A percentile compares a stretch with the other conserved stretches of the same genome.
phyloP scores from a whole-genome alignment of 2,113 vertebrate genomes.

The Amphiprion ocellaris region DNA sequence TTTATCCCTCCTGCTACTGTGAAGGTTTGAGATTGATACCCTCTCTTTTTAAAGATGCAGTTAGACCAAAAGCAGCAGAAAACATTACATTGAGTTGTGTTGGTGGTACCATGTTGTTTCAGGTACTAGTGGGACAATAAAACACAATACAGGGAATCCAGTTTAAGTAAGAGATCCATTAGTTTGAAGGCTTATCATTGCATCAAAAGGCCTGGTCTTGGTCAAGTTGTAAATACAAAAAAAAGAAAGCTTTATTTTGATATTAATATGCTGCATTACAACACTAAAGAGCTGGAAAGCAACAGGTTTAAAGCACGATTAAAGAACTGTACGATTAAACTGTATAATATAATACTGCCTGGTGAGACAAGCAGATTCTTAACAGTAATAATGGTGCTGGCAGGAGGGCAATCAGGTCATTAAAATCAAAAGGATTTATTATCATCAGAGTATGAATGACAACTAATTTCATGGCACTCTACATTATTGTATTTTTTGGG shows the following conservation, averaged over 20 bases:
- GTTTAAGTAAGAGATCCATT: no score
- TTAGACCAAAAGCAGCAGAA: no score
- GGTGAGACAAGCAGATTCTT: not conserved
- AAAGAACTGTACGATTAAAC: not conserved
- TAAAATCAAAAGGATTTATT: conserved; percentile 20
- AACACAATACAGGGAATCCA: no score
- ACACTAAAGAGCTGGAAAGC: not conserved
- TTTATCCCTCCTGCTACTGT: not conserved
- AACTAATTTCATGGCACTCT: not conserved
- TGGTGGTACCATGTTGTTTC: no score
- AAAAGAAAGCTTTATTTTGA: not conserved
- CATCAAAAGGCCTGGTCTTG: not conserved
- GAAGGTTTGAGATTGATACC: no score
- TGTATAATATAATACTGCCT: not conserved
- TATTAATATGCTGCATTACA: not conserved
- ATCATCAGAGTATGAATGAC: not conserved
- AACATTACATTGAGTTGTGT: no score
- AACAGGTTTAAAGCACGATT: not conserved
- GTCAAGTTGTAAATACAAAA: not conserved
- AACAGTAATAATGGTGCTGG: conserved; percentile 2
- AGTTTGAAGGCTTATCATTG: not conserved
- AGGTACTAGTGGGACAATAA: no score
- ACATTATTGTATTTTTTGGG: not conserved
- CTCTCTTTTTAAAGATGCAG: no score
- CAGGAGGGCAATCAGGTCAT: not conserved